Evolutionary conservation across 2,888 invertebrate genomes (phyloP).

Genomic region (Zonitis immaculata): DNA sequence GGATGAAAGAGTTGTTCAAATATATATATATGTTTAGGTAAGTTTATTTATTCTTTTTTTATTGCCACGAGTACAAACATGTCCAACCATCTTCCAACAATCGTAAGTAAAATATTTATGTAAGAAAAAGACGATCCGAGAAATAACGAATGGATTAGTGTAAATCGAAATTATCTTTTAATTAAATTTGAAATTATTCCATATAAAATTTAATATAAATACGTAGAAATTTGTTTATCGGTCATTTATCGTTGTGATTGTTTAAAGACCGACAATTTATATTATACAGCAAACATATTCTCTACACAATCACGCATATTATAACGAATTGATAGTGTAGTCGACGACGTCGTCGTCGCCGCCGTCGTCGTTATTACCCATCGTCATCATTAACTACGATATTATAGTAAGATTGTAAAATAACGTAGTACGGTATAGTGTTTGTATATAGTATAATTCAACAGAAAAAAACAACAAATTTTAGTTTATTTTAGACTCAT

Average conservation of each 20-base stretch:
- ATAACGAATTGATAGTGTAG: background rate
- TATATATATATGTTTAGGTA: background rate
- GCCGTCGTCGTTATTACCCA: background rate
- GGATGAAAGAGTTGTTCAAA: slow-evolving; percentile 5
- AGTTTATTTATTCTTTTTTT: too few species aligned
- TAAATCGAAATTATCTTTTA: too few species aligned
- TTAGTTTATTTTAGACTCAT: too few species aligned
- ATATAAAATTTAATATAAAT: background rate
- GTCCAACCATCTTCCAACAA: too few species aligned
- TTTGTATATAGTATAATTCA: too few species aligned
- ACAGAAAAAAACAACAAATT: background rate
- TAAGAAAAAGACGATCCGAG: too few species aligned
- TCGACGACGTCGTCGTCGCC: background rate
- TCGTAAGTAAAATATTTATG: too few species aligned
- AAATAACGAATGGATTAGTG: too few species aligned
- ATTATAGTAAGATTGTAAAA: background rate
- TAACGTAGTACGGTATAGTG: background rate
- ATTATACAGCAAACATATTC: background rate
- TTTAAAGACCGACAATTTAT: background rate
- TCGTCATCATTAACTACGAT: background rate
- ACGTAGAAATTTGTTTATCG: background rate
- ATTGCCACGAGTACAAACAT: too few species aligned
- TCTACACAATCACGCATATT: background rate
- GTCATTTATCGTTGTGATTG: background rate
- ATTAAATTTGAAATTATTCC: too few species aligned